Evolutionary conservation across 1,140 invertebrate species (phyloP).

Genomic region (Mercenaria mercenaria): DNA sequence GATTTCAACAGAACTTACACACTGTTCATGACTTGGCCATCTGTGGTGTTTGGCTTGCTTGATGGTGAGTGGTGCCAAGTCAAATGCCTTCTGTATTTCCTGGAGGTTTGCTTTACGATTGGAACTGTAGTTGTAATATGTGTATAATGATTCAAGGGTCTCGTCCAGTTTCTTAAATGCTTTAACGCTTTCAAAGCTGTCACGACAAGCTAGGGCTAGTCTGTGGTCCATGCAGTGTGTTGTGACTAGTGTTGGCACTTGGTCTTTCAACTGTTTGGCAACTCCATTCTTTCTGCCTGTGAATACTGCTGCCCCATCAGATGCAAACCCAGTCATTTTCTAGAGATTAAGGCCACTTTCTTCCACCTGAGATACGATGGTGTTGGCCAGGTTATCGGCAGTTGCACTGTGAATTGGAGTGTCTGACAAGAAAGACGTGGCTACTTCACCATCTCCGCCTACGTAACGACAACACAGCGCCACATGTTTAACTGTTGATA

Average conservation of each 20-base stretch:
- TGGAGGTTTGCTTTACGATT: constrained; percentile 40
- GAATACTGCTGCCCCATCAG: too few species aligned
- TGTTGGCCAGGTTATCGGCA: constrained; percentile 22
- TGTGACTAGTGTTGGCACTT: not conserved
- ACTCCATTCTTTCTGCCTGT: constrained; percentile 35
- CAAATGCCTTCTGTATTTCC: constrained; percentile 24
- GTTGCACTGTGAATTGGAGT: constrained; percentile 35
- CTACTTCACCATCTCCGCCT: not conserved
- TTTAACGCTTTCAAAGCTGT: constrained; percentile 36
- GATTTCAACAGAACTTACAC: constrained; percentile 31
- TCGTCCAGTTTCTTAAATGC: constrained; percentile 49
- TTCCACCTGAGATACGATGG: not conserved
- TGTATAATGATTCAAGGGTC: constrained; percentile 40
- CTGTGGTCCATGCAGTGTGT: constrained; percentile 20
- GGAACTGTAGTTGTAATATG: constrained; percentile 62
- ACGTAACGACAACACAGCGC: not conserved
- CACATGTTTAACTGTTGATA: not conserved
- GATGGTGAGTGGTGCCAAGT: constrained; percentile 32
- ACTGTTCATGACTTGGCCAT: constrained; percentile 59
- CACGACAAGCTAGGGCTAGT: constrained; percentile 56
- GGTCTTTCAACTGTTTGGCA: constrained; percentile 1
- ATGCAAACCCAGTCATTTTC: constrained; percentile 40
- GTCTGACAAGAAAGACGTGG: constrained; percentile 33
- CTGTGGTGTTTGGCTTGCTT: constrained; percentile 18
- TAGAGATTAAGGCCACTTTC: not conserved